Percentiles rank a stretch among this genome's conserved stretches.
phyloP scores from a whole-genome alignment of 2,797 vertebrate species.

The Poeciliopsis infans region DNA sequence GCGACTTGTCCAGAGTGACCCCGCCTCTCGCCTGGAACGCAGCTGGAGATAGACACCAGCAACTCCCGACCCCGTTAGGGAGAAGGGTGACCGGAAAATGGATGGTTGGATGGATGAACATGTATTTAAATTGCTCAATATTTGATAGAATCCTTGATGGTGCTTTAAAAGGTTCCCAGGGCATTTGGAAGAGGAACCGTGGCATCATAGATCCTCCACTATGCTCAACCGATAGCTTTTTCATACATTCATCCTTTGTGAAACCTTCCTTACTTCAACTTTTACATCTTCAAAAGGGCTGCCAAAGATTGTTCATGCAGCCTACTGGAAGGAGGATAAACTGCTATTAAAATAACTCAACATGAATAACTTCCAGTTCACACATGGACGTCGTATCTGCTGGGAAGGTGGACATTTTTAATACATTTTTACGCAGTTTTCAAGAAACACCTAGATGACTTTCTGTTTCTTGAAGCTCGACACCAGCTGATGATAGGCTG shows the following conservation, averaged over 20 bases:
- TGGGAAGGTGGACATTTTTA: background rate
- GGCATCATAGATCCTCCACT: background rate
- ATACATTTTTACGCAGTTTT: background rate
- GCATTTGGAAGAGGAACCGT: background rate
- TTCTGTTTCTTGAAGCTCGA: background rate
- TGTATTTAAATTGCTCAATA: no score
- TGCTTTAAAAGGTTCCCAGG: background rate
- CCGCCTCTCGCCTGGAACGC: no score
- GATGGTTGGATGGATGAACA: no score
- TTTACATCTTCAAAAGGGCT: background rate
- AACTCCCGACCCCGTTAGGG: no score
- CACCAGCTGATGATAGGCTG: background rate
- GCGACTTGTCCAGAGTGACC: no score
- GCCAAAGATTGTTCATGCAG: background rate
- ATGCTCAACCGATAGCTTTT: background rate
- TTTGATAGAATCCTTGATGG: background rate
- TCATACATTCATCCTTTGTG: background rate
- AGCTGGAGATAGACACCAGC: no score
- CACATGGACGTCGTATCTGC: background rate
- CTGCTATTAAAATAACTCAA: background rate
- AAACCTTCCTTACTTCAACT: background rate
- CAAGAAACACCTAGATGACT: background rate
- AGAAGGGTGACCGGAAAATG: no score
- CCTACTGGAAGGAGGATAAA: background rate
- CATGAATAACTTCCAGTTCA: background rate